These are phyloP conservation scores for Tenrec ecaudatus DNA, from an alignment of 2,113 vertebrate species.

Conservation along the genomic window DNA sequence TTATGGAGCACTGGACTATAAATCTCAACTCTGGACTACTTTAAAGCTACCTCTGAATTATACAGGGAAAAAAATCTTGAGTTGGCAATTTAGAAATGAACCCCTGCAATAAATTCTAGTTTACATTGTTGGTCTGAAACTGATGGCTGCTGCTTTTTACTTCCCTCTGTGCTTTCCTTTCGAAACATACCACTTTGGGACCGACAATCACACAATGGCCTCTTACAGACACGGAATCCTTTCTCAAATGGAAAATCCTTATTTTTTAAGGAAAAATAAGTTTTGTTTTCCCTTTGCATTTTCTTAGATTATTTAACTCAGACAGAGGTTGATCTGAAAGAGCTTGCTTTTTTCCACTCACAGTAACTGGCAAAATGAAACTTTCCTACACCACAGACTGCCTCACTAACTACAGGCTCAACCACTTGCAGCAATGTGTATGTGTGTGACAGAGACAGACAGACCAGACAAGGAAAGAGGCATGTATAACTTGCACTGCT, in stretches of 20 bases:
- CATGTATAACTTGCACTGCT: neutral
- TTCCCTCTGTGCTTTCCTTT: constrained; percentile 28
- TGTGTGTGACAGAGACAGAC: neutral
- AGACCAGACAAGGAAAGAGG: neutral
- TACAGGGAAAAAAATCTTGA: neutral
- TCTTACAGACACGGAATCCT: constrained; percentile 19
- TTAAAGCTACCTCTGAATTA: no score
- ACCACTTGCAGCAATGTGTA: neutral
- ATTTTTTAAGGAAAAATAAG: neutral
- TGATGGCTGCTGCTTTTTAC: constrained; percentile 14
- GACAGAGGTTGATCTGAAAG: constrained; percentile 25
- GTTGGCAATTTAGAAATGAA: neutral
- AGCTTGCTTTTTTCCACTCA: neutral
- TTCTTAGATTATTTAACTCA: constrained; percentile 24
- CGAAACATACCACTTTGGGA: constrained; percentile 12
- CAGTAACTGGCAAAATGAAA: constrained; percentile 55
- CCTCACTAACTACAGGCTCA: constrained; percentile 15
- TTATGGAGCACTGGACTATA: no score
- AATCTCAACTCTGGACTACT: no score
- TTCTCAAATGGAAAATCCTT: constrained; percentile 19
- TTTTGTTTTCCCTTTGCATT: constrained; percentile 44
- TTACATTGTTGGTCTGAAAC: constrained; percentile 21
- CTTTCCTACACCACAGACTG: constrained; percentile 30
- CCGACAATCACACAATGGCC: neutral
- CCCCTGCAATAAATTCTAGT: neutral